These are phyloP conservation scores for Helicoverpa zea DNA, from an alignment of 1,140 invertebrate species.

Conservation along the genomic window DNA sequence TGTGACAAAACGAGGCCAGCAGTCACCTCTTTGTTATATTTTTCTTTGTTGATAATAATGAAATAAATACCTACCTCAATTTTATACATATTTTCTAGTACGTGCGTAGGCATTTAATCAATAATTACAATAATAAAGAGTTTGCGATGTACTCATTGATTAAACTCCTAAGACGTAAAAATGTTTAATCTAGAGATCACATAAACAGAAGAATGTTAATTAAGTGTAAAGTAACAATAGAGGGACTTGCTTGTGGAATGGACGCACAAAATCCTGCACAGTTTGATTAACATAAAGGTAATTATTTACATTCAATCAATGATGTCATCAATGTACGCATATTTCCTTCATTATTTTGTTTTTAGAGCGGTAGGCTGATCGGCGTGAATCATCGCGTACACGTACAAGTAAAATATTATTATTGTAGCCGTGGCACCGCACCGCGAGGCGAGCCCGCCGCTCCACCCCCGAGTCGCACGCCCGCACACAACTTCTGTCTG, in stretches of 20 bases:
- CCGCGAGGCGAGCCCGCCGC: constrained; percentile 27
- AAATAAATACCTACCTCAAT: too few relatives aligned
- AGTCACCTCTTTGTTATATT: too few relatives aligned
- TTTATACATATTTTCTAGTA: too few relatives aligned
- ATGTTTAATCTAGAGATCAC: constrained; percentile 11
- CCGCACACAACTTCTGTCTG: constrained; percentile 61
- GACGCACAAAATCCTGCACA: constrained; percentile 5
- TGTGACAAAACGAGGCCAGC: too few relatives aligned
- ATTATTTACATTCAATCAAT: constrained; percentile 41
- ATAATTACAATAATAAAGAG: not conserved
- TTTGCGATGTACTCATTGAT: not conserved
- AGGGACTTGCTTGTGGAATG: constrained; percentile 2
- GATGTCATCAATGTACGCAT: constrained; percentile 47
- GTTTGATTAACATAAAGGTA: not conserved
- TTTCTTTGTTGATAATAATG: too few relatives aligned
- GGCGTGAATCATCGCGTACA: constrained; percentile 66
- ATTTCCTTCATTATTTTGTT: constrained; percentile 55
- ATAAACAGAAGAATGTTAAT: constrained; percentile 33
- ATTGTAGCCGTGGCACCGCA: constrained; percentile 39
- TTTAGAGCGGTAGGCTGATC: constrained; percentile 51
- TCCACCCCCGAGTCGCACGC: constrained; percentile 63
- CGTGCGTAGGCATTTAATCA: too few relatives aligned
- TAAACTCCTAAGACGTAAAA: constrained; percentile 7
- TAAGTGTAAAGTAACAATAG: constrained; percentile 16
- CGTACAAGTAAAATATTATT: constrained; percentile 48